A percentile compares a stretch with the other conserved stretches of the same genome.
These are phyloP conservation scores for Macquaria ambigua DNA, from an alignment of 2,113 vertebrate genomes.

Conservation along the genomic window DNA sequence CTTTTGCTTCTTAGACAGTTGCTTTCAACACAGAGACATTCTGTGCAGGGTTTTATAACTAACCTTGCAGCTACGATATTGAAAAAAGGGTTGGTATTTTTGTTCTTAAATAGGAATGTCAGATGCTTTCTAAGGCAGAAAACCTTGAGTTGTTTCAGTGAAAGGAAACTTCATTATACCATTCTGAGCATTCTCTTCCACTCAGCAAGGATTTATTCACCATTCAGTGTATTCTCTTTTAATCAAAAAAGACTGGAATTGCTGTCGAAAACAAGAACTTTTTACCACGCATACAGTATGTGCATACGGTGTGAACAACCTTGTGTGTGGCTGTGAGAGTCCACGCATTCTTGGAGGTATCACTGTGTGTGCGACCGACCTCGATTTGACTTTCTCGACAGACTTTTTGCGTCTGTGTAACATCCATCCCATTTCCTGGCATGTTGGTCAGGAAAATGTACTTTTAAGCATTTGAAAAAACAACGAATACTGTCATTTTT, in stretches of 20 bases:
- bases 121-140: constrained; percentile 63
- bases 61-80: constrained; percentile 53
- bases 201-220: constrained; percentile 47
- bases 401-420: not conserved
- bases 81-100: constrained; percentile 43
- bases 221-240: constrained; percentile 31
- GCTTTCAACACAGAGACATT: constrained; percentile 46
- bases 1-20: constrained; percentile 43
- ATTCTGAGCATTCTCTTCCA: constrained; percentile 39
- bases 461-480: not conserved
- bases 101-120: constrained; percentile 54
- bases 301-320: not conserved
- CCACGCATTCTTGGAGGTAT: no score
- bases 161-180: constrained; percentile 48
- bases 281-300: not conserved
- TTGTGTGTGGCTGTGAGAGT: no score
- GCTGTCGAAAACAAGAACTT: constrained; percentile 24
- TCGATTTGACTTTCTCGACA: no score
- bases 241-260: constrained; percentile 33
- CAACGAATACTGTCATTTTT: not conserved
- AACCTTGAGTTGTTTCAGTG: constrained; percentile 75
- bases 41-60: constrained; percentile 43
- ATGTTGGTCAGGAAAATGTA: not conserved
- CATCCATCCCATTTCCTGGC: not conserved
- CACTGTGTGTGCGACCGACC: no score